A percentile compares a stretch with the other conserved stretches of the same genome.
Evolutionary conservation across 1,140 invertebrate species (phyloP).

Genomic region (Sminthurinus signatus): DNA sequence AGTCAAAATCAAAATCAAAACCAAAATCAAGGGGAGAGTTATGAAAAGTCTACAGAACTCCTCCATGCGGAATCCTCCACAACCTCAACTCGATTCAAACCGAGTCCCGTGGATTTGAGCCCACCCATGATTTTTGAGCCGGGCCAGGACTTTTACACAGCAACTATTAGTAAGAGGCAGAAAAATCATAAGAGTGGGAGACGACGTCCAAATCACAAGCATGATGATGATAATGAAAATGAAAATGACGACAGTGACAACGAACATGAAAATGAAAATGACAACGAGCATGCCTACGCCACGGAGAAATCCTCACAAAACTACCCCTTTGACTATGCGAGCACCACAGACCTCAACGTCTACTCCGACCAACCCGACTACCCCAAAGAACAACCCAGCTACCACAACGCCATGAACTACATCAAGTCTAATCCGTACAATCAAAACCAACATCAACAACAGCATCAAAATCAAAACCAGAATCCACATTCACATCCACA

Average conservation of each 20-base stretch:
- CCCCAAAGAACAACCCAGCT: background rate
- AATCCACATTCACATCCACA: too few relatives aligned
- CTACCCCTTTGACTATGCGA: too few relatives aligned
- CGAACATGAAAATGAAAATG: background rate
- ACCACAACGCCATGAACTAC: background rate
- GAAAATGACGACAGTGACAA: background rate
- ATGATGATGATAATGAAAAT: background rate
- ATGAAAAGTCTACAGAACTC: too few relatives aligned
- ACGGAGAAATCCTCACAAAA: too few relatives aligned
- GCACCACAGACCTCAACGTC: too few relatives aligned
- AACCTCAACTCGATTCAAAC: background rate
- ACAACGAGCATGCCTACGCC: too few relatives aligned
- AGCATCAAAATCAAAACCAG: too few relatives aligned
- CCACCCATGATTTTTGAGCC: slow-evolving; percentile 27
- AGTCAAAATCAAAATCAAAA: too few relatives aligned
- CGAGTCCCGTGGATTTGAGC: slow-evolving; percentile 27
- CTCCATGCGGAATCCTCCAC: too few relatives aligned
- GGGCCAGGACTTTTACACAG: slow-evolving; percentile 34
- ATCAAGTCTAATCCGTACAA: background rate
- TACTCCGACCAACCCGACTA: background rate
- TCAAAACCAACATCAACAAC: too few relatives aligned
- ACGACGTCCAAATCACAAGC: background rate
- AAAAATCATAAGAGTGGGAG: background rate
- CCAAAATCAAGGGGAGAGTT: too few relatives aligned
- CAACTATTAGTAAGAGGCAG: slow-evolving; percentile 17